These are phyloP conservation scores for Alloscopus bannaensis DNA, from an alignment of 2,888 invertebrate genomes.

Conservation along the genomic window DNA sequence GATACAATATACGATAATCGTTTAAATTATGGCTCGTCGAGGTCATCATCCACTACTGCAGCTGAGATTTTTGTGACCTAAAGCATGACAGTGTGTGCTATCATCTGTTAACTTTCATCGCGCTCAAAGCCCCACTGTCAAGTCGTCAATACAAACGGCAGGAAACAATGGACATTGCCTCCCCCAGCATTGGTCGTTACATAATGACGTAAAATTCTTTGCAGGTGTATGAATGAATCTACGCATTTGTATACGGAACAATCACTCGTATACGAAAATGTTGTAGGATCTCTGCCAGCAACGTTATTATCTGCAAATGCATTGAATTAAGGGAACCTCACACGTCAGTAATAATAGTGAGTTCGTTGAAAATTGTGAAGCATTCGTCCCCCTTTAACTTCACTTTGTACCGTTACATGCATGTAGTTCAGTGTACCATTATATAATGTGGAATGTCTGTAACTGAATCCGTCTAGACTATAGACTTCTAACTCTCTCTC, in stretches of 20 bases:
- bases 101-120: not conserved
- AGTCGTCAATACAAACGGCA: not conserved
- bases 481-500: too few relatives aligned
- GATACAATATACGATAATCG: conserved; percentile 24
- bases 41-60: conserved; percentile 40
- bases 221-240: not conserved
- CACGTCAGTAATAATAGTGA: too few relatives aligned
- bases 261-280: too few relatives aligned
- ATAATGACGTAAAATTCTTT: not conserved
- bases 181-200: not conserved
- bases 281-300: not conserved
- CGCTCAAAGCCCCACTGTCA: not conserved
- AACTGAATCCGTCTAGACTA: too few relatives aligned
- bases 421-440: too few relatives aligned
- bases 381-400: too few relatives aligned
- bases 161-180: not conserved
- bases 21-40: conserved; percentile 41
- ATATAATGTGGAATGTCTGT: too few relatives aligned
- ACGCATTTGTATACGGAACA: not conserved
- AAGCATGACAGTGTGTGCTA: not conserved
- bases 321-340: too few relatives aligned
- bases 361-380: not conserved
- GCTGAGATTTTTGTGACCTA: not conserved
- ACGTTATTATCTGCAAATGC: too few relatives aligned
- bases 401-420: too few relatives aligned